Conservation (phyloP, 2,888 invertebrate species). For the Dione vanillae region DNA sequence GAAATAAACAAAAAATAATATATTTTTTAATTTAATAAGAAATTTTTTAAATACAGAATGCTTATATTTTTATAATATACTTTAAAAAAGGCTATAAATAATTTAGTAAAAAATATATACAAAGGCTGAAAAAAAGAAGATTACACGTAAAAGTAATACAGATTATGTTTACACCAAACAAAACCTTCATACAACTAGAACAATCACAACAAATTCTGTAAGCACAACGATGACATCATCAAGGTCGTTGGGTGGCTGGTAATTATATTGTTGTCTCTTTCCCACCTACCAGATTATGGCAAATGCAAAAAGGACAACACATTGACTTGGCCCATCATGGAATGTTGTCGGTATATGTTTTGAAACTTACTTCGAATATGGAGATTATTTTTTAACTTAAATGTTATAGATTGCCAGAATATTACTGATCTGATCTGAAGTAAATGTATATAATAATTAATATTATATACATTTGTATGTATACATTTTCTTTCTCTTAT, state of each 20-base stretch:
- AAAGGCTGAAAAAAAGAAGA: background rate
- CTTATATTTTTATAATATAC: too few relatives aligned
- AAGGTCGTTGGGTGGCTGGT: conserved; percentile 66
- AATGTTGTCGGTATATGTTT: conserved; percentile 31
- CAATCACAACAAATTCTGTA: conserved; percentile 63
- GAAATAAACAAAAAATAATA: too few relatives aligned
- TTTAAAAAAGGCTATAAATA: too few relatives aligned
- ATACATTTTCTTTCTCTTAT: too few relatives aligned
- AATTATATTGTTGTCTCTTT: conserved; percentile 42
- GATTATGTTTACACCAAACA: conserved; percentile 37
- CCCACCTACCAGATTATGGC: conserved; percentile 1
- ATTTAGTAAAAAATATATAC: too few relatives aligned
- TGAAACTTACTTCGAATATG: conserved; percentile 13
- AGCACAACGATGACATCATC: conserved; percentile 72
- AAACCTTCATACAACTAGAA: conserved; percentile 32
- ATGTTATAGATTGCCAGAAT: too few relatives aligned
- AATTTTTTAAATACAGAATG: too few relatives aligned
- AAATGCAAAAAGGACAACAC: conserved; percentile 35
- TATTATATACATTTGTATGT: too few relatives aligned
- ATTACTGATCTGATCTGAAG: too few relatives aligned
- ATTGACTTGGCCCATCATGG: conserved; percentile 25
- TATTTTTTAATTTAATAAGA: too few relatives aligned
- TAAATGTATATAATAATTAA: too few relatives aligned
- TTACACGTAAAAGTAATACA: background rate
- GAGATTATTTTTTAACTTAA: background rate